Percentiles rank a stretch among this genome's conserved stretches.
Conservation (phyloP, 2,113 vertebrate genomes). For the Elgaria multicarinata region DNA sequence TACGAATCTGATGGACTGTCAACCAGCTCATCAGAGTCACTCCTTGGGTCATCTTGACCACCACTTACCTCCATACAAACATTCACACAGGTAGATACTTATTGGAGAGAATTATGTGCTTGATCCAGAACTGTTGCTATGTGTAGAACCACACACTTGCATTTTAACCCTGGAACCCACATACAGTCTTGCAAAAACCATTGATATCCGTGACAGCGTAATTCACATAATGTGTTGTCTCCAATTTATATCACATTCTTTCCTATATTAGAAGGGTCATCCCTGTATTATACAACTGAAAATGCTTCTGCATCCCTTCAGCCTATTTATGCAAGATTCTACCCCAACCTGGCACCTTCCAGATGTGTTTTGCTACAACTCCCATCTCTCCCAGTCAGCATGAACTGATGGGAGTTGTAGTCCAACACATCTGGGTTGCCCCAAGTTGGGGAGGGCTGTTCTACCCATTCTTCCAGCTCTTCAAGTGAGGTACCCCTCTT, state of each 20-base stretch:
- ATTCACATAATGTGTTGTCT: not conserved
- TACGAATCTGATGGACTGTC: not conserved
- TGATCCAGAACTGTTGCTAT: not conserved
- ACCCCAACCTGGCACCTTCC: no score
- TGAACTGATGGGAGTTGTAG: no score
- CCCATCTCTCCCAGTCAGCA: no score
- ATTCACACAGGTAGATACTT: no score
- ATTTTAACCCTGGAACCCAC: not conserved
- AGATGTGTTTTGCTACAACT: no score
- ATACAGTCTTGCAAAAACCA: not conserved
- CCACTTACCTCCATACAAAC: not conserved
- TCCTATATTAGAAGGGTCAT: not conserved
- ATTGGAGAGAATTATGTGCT: not conserved
- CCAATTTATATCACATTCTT: not conserved
- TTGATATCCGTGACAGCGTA: not conserved
- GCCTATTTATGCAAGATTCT: not conserved
- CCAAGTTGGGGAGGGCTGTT: no score
- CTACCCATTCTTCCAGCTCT: not conserved
- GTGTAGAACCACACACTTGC: not conserved
- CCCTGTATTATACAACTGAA: not conserved
- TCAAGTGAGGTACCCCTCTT: not conserved
- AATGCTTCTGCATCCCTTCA: not conserved
- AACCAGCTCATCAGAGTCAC: not conserved
- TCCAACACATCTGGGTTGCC: no score
- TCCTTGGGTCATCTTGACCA: not conserved